Conservation (phyloP, 2,888 invertebrate species). For the Merodon equestris region DNA sequence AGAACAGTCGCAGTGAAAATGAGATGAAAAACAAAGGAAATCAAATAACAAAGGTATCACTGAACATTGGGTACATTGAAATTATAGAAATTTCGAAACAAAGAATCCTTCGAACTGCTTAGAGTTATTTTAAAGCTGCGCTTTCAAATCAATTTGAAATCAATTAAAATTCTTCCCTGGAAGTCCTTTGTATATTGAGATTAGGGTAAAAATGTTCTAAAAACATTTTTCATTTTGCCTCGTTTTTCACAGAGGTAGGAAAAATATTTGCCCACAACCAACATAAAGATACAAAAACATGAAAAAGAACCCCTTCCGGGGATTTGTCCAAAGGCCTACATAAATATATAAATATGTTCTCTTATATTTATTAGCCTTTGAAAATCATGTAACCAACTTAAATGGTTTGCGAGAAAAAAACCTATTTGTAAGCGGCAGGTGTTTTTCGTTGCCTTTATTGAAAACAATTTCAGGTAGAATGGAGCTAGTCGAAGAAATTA, state of each 20-base stretch:
- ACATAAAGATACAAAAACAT: constrained; percentile 12
- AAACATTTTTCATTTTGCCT: constrained; percentile 42
- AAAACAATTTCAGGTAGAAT: constrained; percentile 65
- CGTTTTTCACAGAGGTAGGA: constrained; percentile 34
- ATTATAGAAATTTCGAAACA: no score
- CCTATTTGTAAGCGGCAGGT: constrained; percentile 46
- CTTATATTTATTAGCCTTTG: constrained; percentile 27
- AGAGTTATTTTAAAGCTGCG: background rate
- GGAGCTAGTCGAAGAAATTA: constrained; percentile 55
- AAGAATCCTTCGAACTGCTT: no score
- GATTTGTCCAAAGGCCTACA: background rate
- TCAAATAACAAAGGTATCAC: constrained; percentile 6
- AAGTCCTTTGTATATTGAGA: constrained; percentile 31
- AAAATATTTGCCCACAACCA: constrained; percentile 38
- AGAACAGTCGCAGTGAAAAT: background rate
- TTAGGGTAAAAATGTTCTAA: constrained; percentile 34
- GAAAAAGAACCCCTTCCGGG: constrained; percentile 40
- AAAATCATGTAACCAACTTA: constrained; percentile 49
- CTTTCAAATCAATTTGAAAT: constrained; percentile 54
- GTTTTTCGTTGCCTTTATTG: constrained; percentile 63
- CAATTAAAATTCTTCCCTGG: constrained; percentile 49
- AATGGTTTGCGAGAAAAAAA: constrained; percentile 13
- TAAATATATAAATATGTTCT: constrained; percentile 10
- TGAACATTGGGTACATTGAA: no score
- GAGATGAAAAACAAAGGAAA: constrained; percentile 19